A percentile compares a stretch with the other conserved stretches of the same genome.
phyloP scores from a whole-genome alignment of 1,140 invertebrate species.

The Heliconius congener region DNA sequence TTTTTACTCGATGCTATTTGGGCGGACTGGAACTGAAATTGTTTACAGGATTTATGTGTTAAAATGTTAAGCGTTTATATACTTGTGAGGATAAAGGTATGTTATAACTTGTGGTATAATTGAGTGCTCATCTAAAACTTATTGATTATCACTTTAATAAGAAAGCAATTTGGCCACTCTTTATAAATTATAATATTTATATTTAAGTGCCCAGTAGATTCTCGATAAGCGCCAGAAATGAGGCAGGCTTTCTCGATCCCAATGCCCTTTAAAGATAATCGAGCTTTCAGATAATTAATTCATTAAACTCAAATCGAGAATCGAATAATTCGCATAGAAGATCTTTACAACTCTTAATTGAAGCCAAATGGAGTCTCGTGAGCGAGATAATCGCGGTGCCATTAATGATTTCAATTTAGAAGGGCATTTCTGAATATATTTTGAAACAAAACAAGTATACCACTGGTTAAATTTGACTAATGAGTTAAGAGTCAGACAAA shows the following conservation, averaged over 20 bases:
- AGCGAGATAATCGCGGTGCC: constrained; percentile 72
- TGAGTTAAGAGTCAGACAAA: constrained; percentile 48
- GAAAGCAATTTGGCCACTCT: neutral
- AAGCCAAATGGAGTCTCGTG: constrained; percentile 66
- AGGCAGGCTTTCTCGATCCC: constrained; percentile 43
- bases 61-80: constrained; percentile 54
- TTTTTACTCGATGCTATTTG: constrained; percentile 64
- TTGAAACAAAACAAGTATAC: constrained; percentile 59
- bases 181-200: neutral
- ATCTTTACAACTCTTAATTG: constrained; percentile 79
- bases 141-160: neutral
- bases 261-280: constrained; percentile 64
- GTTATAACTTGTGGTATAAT: neutral
- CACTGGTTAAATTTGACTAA: constrained; percentile 51
- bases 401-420: constrained; percentile 79
- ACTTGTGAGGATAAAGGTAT: constrained; percentile 15
- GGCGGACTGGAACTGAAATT: constrained; percentile 56
- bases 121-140: neutral
- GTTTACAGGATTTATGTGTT: constrained; percentile 68
- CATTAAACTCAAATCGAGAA: constrained; percentile 73
- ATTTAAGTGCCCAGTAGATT: neutral
- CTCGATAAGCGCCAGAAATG: constrained; percentile 30
- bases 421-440: constrained; percentile 71
- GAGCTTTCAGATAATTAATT: constrained; percentile 73
- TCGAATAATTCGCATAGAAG: constrained; percentile 74